Evolutionary conservation across 2,888 invertebrate species (phyloP), one percentile per base, ranked within the genome.

Genomic region (Sarcophaga carnaria): DNA sequence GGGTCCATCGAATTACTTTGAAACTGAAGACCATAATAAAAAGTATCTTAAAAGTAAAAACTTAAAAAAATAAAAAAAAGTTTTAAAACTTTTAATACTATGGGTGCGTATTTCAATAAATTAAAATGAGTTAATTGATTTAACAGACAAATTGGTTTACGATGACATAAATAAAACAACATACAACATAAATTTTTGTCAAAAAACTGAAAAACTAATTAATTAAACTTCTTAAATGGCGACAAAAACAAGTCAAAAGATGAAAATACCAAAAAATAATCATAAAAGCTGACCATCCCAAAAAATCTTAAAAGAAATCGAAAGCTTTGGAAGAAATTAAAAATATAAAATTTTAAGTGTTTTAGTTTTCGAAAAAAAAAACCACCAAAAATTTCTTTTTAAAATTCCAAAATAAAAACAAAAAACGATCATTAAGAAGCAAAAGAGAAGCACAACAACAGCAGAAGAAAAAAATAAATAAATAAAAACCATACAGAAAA

Each of bases 361-460:
- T 77, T 70, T 66, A 12, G 49, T 72, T 66, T 45, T 63, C 47
- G 78, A 64, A 77, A 59, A 62, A 59, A 62, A 75, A 64, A 77
- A 59, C 49, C 49, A 62, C 17, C 20, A 81, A 84, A 87, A 84
- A 87, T 87, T 84, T 84, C 81, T 87, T 87, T 87, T 84, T 70
- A 87, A 79, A 66, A 80, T 71, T 74, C 66, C 63, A 81, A 27
- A 77, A 75, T 75, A 47, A 3, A 54, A 78, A 63, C 47, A 81
- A 27, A 77, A 75, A 82, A 47, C 37, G 8, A 54, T 45, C 76
- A 62, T 75, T 70, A 49, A 83, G 80, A 79, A 66, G 74, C 14
- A 69, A 45, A 54, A 17, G 14, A 54, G 54, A 54, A 14, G 5
- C 54, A 12, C 17, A 25, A 45, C 3, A 60, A 20, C 60, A 22